These are phyloP conservation scores for Anoplius nigerrimus DNA, from an alignment of 2,888 invertebrate species.

Conservation along the genomic window DNA sequence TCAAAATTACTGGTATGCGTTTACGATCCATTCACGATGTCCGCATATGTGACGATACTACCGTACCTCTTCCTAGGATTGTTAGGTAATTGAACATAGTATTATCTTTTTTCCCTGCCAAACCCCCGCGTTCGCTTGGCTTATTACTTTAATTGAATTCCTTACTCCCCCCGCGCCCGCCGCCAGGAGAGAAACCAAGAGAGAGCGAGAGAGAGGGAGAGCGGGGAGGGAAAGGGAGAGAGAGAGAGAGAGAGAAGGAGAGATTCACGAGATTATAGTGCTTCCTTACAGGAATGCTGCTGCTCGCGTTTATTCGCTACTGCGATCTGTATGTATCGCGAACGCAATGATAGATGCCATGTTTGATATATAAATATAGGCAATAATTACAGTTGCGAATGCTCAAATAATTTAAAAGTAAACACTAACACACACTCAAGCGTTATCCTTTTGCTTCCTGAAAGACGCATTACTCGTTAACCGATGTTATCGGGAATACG, in stretches of 20 bases:
- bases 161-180: no score
- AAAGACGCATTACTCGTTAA: no score
- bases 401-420: conserved; percentile 1
- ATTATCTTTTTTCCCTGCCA: conserved; percentile 24
- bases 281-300: background rate
- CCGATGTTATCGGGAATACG: no score
- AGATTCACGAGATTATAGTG: background rate
- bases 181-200: no score
- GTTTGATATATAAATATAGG: conserved; percentile 18
- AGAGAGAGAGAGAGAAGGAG: no score
- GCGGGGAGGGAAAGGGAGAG: no score
- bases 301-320: background rate
- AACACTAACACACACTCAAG: background rate
- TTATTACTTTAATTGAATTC: conserved; percentile 27
- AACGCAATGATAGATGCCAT: conserved; percentile 21
- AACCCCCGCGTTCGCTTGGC: conserved; percentile 1
- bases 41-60: conserved; percentile 67
- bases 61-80: conserved; percentile 69
- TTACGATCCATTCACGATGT: conserved; percentile 69
- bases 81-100: conserved; percentile 65
- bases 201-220: no score
- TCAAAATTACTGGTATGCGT: conserved; percentile 69
- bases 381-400: background rate
- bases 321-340: background rate
- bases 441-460: no score